Evolutionary conservation across 2,888 invertebrate genomes (phyloP), one percentile per base, ranked within the genome.

Genomic region (Brenthis ino): DNA sequence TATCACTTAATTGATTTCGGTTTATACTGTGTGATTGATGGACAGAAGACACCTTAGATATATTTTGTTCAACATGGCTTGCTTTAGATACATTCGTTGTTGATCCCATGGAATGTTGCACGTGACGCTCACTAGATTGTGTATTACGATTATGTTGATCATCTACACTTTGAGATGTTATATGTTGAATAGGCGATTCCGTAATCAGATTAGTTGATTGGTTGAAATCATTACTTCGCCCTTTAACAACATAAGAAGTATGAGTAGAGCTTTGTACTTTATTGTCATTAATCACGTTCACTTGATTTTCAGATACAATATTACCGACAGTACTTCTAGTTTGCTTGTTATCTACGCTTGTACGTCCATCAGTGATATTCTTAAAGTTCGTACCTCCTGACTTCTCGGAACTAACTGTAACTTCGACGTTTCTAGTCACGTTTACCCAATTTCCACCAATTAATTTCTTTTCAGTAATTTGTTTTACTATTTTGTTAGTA

Each of bases 381-480:
- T 75, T 50, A 51, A 47, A 33, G 6, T 37, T 57, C 33, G 65
- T 65, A 69, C 75, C 80, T 58, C 76, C 79, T 14, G 75, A 75
- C 60, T 85, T 80, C 56, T 80, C 81, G 60, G 74, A 73, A 53
- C 72, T 69, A 66, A 96, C 94, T 69, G 95, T 95, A n/a, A 96
- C 96, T 84, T 96, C 95, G 85, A 95, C 94, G 77, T 96, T 93
- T 75, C 94, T 87, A 66, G 93, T 94, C 70, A 94, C 94, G 20
- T 93, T 88, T 8, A 92, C 87, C 82, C 87, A 92, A 72, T 93
- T 93, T 47, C 92, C 93, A 50, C 85, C 91, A 57, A 91, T 88
- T 48, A 93, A 85, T 77, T 93, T 94, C 81, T 93, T 95, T 81
- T 93, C 94, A n/a, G 94, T 93, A 72, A 94, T 88, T 77, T 91